Evolutionary conservation across 2,113 vertebrate species (phyloP), one percentile per base, ranked within the genome.

Genomic region (Zosterops pallidus): DNA sequence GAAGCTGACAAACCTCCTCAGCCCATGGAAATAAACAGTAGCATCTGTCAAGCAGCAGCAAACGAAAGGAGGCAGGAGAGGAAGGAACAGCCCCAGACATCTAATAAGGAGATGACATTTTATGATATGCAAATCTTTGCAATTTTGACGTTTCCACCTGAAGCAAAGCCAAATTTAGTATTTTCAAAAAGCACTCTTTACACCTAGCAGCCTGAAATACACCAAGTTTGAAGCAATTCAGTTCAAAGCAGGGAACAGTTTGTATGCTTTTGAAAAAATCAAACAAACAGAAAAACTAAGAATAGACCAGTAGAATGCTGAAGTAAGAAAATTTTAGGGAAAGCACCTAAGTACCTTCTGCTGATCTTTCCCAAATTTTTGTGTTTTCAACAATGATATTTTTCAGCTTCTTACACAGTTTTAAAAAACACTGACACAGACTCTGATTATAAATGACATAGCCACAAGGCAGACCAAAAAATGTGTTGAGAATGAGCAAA

Each of bases 391-490:
- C n/a, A 31, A 41, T 2, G 5, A 15, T 70, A 57, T 70, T 92
- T 89, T 81, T 78, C 64, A 92, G 68, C 16, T n/a, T 84, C 39
- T 49, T 29, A 84, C 5, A 63, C 20, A 67, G n/a, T 87, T 94
- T 93, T 70, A 72, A 71, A 72, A 71, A 87, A 85, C 31, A 63
- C 41, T 72, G 53, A 64, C 69, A 78, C 7, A 74, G n/a, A 70
- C 5, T 80, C 41, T 0, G 0, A 86, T 53, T 81, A 81, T 39
- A 64, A 82, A 92, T 39, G 23, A 77, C 0, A 1, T 28, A 26
- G 42, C 89, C 37, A 92, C 14, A 25, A 88, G 46, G 46, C 59
- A 95, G 68, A 47, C 46, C 64, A 86, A 94, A 80, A 90, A 42
- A 89, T 55, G 57, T 25, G 42, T 21, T 86, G 35, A 86, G 49